Conservation (phyloP, 2,797 vertebrate genomes). For the Helicolenus hilgendorfi region DNA sequence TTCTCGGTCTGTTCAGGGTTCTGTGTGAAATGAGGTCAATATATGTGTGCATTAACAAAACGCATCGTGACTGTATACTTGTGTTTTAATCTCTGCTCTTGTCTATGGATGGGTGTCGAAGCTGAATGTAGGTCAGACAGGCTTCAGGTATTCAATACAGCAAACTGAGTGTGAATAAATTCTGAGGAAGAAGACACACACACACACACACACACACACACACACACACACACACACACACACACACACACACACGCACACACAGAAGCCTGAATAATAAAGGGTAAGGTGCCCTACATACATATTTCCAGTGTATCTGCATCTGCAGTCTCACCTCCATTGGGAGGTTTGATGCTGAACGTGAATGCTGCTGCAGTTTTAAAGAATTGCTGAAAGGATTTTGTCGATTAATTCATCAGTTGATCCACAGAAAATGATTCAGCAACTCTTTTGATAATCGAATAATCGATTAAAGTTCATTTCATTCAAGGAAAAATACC, state of each 20-base stretch:
- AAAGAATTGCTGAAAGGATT: not conserved
- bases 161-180: conserved; percentile 10
- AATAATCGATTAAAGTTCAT: not conserved
- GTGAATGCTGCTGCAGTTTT: not conserved
- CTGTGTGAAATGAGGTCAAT: not conserved
- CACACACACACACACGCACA: not conserved
- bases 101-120: conserved; percentile 2
- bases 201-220: not conserved
- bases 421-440: not conserved
- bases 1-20: not conserved
- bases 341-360: not conserved
- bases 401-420: not conserved
- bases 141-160: conserved; percentile 37
- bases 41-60: not conserved
- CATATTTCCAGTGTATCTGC: conserved; percentile 24
- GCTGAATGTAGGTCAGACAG: conserved; percentile 68
- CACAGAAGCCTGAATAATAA: not conserved
- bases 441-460: not conserved
- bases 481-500: not conserved
- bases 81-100: not conserved
- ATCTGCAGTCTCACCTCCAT: conserved; percentile 22
- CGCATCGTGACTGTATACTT: not conserved
- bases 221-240: not conserved
- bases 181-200: not conserved
- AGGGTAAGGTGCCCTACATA: conserved; percentile 47